Conservation (phyloP, 2,113 vertebrate species). For the Burhinus oedicnemus region DNA sequence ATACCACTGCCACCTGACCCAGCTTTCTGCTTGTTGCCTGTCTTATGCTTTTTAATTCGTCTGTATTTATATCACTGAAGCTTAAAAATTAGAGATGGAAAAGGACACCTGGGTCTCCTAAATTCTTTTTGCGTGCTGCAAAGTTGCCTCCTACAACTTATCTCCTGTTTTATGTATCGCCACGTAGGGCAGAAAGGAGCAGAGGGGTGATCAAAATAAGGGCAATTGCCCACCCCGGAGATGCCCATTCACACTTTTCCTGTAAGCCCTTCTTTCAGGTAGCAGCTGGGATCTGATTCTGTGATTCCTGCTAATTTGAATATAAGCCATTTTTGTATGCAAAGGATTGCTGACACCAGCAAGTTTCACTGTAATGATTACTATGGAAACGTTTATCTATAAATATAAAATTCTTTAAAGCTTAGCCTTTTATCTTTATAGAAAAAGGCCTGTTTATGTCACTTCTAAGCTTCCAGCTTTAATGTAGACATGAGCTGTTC, state of each 20-base stretch:
- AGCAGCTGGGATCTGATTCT: slow-evolving; percentile 62
- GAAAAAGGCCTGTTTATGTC: slow-evolving; percentile 82
- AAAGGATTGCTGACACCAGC: slow-evolving; percentile 80
- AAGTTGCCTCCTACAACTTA: fast-evolving
- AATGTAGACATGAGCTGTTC: slow-evolving; percentile 79
- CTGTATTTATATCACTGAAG: not conserved
- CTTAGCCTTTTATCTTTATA: slow-evolving; percentile 83
- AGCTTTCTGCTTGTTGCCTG: not conserved
- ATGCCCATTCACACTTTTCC: not conserved
- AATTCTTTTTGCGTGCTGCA: fast-evolving
- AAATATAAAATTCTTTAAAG: slow-evolving; percentile 84
- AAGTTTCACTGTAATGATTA: slow-evolving; percentile 80
- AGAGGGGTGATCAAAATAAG: not conserved
- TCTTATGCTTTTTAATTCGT: not conserved
- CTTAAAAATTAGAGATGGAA: not conserved
- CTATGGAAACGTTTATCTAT: slow-evolving; percentile 85
- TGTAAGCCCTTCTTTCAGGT: slow-evolving; percentile 37
- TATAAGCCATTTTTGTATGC: slow-evolving; percentile 72
- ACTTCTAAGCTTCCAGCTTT: slow-evolving; percentile 79
- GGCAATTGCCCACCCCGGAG: not conserved
- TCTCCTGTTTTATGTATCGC: fast-evolving
- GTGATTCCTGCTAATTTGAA: slow-evolving; percentile 70
- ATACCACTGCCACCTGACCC: not conserved
- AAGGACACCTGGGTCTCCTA: not conserved
- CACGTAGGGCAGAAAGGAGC: not conserved